Evolutionary conservation across 2,888 invertebrate genomes (phyloP).

Genomic region (Piscicola geometra): DNA sequence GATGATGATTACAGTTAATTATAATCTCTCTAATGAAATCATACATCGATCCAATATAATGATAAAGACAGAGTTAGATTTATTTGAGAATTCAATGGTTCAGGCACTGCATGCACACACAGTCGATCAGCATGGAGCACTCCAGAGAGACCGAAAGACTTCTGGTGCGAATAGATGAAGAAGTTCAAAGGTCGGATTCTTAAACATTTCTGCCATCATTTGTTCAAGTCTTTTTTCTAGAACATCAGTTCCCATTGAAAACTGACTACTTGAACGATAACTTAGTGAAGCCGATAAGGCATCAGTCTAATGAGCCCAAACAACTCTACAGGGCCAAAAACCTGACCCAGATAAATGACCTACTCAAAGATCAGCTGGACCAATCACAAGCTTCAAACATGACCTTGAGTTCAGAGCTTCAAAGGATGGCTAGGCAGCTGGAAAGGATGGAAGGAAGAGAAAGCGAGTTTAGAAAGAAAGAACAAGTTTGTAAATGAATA

Average conservation of each 20-base stretch:
- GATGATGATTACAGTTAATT: no score
- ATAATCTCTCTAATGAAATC: no score
- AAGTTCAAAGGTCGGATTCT: constrained; percentile 25
- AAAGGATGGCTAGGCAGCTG: constrained; percentile 14
- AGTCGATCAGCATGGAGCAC: constrained; percentile 12
- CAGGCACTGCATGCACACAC: no score
- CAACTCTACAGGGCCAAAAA: constrained; percentile 22
- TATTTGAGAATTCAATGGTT: no score
- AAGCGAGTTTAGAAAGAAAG: constrained; percentile 10
- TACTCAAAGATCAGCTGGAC: constrained; percentile 20
- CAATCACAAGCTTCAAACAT: constrained; percentile 17
- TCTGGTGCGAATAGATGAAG: constrained; percentile 27
- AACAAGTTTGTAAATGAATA: constrained; percentile 10
- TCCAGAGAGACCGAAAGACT: constrained; percentile 25
- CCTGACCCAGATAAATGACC: constrained; percentile 15
- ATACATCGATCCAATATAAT: no score
- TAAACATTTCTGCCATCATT: no score
- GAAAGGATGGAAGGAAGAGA: constrained; percentile 6
- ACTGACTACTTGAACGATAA: no score
- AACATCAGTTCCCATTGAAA: no score
- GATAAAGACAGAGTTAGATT: no score
- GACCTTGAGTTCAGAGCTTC: constrained; percentile 30
- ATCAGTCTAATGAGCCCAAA: no score
- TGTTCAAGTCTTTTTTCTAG: no score
- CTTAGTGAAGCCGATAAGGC: no score